Evolutionary conservation across 2,113 vertebrate genomes (phyloP), one percentile per base, ranked within the genome.

Genomic region (Rhinichthys klamathensis): DNA sequence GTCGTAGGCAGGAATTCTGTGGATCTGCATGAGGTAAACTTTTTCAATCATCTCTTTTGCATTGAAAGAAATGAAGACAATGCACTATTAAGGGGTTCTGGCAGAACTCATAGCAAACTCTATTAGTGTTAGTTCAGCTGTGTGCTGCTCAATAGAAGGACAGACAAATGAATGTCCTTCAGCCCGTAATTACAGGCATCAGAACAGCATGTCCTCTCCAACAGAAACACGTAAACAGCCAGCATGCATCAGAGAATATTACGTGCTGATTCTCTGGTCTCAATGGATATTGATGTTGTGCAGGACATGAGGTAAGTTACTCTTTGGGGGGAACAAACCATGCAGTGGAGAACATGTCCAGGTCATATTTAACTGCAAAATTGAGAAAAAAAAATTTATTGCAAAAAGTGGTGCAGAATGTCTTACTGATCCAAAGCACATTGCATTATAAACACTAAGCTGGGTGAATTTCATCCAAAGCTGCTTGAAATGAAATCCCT

Each of bases 151-250:
- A 69, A 85, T 63, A 35, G 78, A 27, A 49, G 56, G 46, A 46
- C 25, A 46, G 32, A 78, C 61, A 85, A 85, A 49, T 83, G 78
- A 83, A 80, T 51, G 44, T 80, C 84, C 58, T 88, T 88, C 81
- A 84, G 56, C 23, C 41, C 16, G 35, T 88, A 88, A 88, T 86
- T 86, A 88, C 81, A 88, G 46, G 41, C 84, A 60, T 60, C 32
- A 67, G 84, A 56, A 86, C 84, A 83, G 46, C 79, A 74, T 46
- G 67, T 88, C 75, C 84, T 41, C 54, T 73, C 69, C 38, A 78
- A 73, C 44, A 44, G 75, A 86, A 60, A 78, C 84, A 58, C 30
- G 18, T 41, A 83, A 82, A 88, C 54, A 84, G 79, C 80, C 46
- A 80, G 18, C 30, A 23, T 65, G 58, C 75, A 85, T 83, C 65